Evolutionary conservation across 2,797 vertebrate species (phyloP).

Genomic region (Falco berigora): DNA sequence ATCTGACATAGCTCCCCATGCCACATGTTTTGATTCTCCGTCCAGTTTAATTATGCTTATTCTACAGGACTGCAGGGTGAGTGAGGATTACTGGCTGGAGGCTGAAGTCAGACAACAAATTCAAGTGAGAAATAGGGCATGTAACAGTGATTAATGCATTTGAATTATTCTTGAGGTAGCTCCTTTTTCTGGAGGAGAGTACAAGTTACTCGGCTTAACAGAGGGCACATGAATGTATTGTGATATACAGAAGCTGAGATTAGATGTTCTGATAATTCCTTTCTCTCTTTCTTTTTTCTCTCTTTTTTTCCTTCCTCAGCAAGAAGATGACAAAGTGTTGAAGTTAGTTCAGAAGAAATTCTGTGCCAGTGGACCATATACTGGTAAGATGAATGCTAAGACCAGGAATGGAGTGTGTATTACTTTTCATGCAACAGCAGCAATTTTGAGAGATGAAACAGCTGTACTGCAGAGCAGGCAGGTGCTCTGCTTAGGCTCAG

Average conservation of each 20-base stretch:
- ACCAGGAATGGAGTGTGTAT: background rate
- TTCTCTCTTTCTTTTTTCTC: background rate
- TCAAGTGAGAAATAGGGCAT: background rate
- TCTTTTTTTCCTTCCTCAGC: constrained; percentile 65
- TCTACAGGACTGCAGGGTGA: background rate
- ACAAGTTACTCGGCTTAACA: background rate
- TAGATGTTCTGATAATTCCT: too few relatives aligned
- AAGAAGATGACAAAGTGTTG: constrained; percentile 86
- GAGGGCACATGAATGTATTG: background rate
- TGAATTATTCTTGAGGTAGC: background rate
- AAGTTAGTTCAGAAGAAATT: constrained; percentile 96
- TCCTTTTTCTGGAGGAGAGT: background rate
- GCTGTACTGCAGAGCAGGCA: background rate
- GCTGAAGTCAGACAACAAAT: background rate
- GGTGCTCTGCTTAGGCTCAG: background rate
- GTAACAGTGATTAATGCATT: background rate
- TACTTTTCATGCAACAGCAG: background rate
- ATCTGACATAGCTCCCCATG: background rate
- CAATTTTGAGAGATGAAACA: background rate
- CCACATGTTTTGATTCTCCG: background rate
- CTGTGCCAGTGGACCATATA: constrained; percentile 91
- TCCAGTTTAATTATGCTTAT: background rate
- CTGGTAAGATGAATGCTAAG: constrained; percentile 64
- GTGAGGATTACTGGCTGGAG: background rate
- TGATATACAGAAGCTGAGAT: background rate